phyloP scores from a whole-genome alignment of 2,888 invertebrate genomes.

The Leucoma salicis region DNA sequence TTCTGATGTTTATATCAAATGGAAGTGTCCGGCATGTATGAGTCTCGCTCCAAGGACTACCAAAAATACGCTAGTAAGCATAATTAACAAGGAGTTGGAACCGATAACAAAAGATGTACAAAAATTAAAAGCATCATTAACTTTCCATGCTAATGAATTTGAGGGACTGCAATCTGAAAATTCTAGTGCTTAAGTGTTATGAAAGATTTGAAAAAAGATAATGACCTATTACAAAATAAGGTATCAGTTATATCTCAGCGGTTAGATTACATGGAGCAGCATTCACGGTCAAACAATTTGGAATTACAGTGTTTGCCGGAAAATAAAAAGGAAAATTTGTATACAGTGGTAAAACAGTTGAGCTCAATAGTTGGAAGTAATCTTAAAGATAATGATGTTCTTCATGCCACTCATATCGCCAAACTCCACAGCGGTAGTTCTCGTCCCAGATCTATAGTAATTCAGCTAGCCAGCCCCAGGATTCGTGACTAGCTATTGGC shows the following conservation, averaged over 20 bases:
- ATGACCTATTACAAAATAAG: background rate
- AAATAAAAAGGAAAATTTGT: background rate
- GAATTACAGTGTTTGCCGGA: too few relatives aligned
- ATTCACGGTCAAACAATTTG: too few relatives aligned
- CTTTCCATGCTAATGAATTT: background rate
- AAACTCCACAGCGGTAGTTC: background rate
- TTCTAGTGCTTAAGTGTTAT: background rate
- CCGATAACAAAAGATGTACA: background rate
- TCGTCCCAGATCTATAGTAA: background rate
- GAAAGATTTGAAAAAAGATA: background rate
- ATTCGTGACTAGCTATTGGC: background rate
- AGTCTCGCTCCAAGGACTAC: background rate
- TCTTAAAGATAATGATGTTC: background rate
- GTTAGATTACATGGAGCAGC: conserved; percentile 1
- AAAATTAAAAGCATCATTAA: background rate
- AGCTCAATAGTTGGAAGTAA: background rate
- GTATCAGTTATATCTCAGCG: background rate
- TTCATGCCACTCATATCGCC: background rate
- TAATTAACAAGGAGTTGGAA: background rate
- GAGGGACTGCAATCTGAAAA: background rate
- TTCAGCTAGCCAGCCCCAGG: background rate
- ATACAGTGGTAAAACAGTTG: background rate
- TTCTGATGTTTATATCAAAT: background rate
- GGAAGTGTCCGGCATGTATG: conserved; percentile 1
- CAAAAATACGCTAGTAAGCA: background rate